Evolutionary conservation across 2,113 vertebrate genomes (phyloP).

Genomic region (Orientallactaga bullata): DNA sequence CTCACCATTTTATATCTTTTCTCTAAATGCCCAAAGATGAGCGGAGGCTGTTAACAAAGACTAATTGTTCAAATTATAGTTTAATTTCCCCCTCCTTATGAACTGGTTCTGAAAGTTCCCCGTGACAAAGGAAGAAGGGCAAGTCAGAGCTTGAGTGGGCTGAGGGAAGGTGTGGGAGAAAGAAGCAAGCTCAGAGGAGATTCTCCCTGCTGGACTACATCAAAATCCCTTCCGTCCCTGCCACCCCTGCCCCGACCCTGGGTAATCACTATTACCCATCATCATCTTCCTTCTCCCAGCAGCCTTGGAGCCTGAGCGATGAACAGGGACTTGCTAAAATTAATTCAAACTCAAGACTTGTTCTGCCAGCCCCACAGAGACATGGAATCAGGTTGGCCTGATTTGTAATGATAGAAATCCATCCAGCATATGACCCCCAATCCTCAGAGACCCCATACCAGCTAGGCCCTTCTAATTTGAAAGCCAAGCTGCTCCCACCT

Average conservation of each 20-base stretch:
- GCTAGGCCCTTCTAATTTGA: not conserved
- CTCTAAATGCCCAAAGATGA: constrained; percentile 59
- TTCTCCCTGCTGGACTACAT: not conserved
- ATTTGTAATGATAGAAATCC: not conserved
- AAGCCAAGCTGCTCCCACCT: not conserved
- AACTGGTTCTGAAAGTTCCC: constrained; percentile 49
- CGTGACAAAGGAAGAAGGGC: constrained; percentile 39
- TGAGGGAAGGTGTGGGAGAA: not conserved
- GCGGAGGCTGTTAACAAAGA: constrained; percentile 34
- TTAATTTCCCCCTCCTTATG: constrained; percentile 49
- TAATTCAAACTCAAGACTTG: not conserved
- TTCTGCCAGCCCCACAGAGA: not conserved
- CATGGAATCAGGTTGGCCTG: constrained; percentile 8
- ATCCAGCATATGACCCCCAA: not conserved
- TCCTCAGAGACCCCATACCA: not conserved
- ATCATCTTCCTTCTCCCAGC: not conserved
- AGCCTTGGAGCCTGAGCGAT: not conserved
- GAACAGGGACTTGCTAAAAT: not conserved
- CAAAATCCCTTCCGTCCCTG: not conserved
- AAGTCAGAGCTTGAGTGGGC: not conserved
- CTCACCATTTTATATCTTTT: constrained; percentile 57
- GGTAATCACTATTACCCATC: not conserved
- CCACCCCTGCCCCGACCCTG: not conserved
- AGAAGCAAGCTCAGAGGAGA: not conserved
- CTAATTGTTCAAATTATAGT: constrained; percentile 52